Conservation (phyloP, 2,888 invertebrate genomes). For the Zelleria hepariella region DNA sequence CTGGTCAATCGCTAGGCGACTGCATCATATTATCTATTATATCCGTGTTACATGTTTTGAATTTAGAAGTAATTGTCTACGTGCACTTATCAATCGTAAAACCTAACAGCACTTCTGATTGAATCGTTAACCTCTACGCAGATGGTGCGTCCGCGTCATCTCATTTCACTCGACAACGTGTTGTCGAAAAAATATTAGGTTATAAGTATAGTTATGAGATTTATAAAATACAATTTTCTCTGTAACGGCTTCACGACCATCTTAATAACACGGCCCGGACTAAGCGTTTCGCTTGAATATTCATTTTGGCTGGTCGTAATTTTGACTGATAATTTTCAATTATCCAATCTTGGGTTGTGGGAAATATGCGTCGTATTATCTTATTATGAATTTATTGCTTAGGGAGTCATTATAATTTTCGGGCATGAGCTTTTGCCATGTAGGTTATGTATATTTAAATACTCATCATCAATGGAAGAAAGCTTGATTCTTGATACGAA, state of each 20-base stretch:
- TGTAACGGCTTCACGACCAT: conserved; percentile 66
- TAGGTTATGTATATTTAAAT: background rate
- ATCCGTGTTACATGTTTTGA: background rate
- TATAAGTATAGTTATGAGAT: conserved; percentile 66
- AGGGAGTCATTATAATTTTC: conserved; percentile 1
- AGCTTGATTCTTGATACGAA: too few species aligned
- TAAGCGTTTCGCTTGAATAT: conserved; percentile 69
- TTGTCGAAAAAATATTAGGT: conserved; percentile 65
- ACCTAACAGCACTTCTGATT: conserved; percentile 4
- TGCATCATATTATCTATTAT: too few species aligned
- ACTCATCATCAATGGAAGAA: background rate
- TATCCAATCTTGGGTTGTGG: conserved; percentile 39
- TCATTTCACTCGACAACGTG: conserved; percentile 60
- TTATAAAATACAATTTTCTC: conserved; percentile 68
- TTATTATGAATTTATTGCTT: conserved; percentile 46
- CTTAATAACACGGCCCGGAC: conserved; percentile 61
- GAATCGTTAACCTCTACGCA: conserved; percentile 6
- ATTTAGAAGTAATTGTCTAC: background rate
- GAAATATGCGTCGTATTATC: conserved; percentile 18
- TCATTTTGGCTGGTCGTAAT: conserved; percentile 66
- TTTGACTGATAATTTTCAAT: conserved; percentile 66
- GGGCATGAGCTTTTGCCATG: background rate
- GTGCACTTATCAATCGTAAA: background rate
- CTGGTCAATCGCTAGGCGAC: too few species aligned
- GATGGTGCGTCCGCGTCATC: conserved; percentile 21